These are phyloP conservation scores for Patiria miniata DNA, from an alignment of 35 echinoderm and acorn worm species.

Conservation along the genomic window DNA sequence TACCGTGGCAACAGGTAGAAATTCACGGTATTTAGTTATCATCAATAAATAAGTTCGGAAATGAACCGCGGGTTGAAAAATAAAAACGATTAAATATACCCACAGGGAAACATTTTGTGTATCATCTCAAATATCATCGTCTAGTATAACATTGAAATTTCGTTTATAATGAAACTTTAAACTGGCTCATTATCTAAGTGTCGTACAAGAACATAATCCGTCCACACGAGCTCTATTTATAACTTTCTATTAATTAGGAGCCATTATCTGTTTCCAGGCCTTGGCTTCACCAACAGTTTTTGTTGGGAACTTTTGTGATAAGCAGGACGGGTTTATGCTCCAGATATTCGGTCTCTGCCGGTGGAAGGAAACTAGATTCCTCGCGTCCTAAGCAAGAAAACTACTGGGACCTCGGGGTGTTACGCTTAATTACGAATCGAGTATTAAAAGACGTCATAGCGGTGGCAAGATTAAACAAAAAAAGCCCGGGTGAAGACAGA, in stretches of 20 bases:
- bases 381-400: neutral
- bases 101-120: too few relatives aligned
- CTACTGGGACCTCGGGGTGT: neutral
- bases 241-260: neutral
- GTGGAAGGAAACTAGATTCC: slow-evolving; percentile 10
- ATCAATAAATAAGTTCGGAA: too few relatives aligned
- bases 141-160: too few relatives aligned
- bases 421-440: neutral
- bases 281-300: too few relatives aligned
- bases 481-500: neutral
- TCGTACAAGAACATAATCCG: neutral
- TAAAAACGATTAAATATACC: too few relatives aligned
- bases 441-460: neutral
- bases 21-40: neutral
- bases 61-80: too few relatives aligned
- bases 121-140: too few relatives aligned
- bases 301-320: neutral
- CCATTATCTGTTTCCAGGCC: neutral
- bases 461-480: neutral
- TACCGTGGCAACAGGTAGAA: slow-evolving; percentile 50
- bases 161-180: too few relatives aligned
- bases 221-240: neutral
- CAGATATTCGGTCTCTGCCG: neutral
- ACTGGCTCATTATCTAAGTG: too few relatives aligned
- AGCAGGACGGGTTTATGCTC: neutral